These are phyloP conservation scores for Lasioglossum oenotherae DNA, from an alignment of 2,888 invertebrate genomes.

Conservation along the genomic window DNA sequence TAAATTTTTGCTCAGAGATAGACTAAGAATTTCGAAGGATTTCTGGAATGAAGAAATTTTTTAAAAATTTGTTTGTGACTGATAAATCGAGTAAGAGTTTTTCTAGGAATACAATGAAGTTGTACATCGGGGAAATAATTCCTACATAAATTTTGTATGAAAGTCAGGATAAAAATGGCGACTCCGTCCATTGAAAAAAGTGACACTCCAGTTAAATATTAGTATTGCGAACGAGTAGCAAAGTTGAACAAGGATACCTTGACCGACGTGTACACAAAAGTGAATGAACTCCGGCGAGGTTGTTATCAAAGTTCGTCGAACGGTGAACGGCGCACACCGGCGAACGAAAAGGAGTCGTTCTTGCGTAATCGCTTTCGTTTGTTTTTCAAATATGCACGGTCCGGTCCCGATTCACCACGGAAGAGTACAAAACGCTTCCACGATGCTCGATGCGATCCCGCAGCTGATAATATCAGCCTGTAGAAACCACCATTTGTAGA, in stretches of 20 bases:
- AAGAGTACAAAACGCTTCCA: conserved; percentile 35
- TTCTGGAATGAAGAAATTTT: not conserved
- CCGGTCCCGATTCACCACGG: conserved; percentile 47
- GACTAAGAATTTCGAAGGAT: not conserved
- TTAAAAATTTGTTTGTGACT: not conserved
- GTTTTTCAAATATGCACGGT: conserved; percentile 49
- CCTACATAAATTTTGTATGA: not conserved
- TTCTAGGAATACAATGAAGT: not conserved
- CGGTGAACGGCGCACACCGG: conserved; percentile 36
- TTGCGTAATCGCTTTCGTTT: conserved; percentile 57
- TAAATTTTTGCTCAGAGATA: no score
- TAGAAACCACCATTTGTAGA: conserved; percentile 27
- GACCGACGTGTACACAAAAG: conserved; percentile 8
- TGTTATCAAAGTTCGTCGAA: conserved; percentile 51
- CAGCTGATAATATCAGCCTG: conserved; percentile 26
- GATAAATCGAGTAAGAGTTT: not conserved
- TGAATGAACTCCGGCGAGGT: conserved; percentile 47
- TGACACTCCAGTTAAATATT: not conserved
- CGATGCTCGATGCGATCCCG: conserved; percentile 22
- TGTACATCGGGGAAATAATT: not conserved
- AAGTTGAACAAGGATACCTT: not conserved
- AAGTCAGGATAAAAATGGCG: not conserved
- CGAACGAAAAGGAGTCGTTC: conserved; percentile 44
- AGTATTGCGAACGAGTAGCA: not conserved
- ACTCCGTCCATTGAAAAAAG: not conserved